Evolutionary conservation across 2,113 vertebrate genomes (phyloP), one percentile per base, ranked within the genome.

Genomic region (Callaeas wilsoni): DNA sequence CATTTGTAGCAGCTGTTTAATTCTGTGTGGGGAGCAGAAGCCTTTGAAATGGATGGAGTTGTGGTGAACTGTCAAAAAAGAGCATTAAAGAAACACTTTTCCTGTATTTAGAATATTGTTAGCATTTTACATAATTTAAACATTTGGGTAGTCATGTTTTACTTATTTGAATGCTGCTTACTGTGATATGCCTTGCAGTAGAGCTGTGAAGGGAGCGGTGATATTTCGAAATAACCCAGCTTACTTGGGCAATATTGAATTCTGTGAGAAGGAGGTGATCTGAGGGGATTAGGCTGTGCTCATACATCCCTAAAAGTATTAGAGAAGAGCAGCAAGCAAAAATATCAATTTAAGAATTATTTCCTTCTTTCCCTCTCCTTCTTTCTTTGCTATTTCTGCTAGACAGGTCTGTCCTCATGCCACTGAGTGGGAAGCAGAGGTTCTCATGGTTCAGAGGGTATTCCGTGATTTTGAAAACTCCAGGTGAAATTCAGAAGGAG

Each of bases 31-130:
- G 85, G 88, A 96, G 73, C 33, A 94, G 68, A 95, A 95, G 76
- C 88, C 83, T 96, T 97, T 97, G 96, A 96, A 95, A 95, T 88
- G 44, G 75, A 83, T 94, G 63, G 39, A 83, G 55, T 96, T 92
- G 42, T 93, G 88, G 76, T 94, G 88, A 88, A 88, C 79, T 81
- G 85, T 92, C 79, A 92, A 68, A 86, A 80, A 90, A 49, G n/a
- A 94, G 59, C 47, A 74, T 88, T 95, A 89, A 95, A 94, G 84
- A 88, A 91, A 80, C 85, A 81, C 67, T 83, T 92, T 91, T 88
- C 71, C 64, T 86, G 59, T 88, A 44, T 95, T 94, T 95, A 90
- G 88, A 90, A 93, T 96, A 81, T 27, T 95, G 88, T 86, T 93
- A 84, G 71, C 52, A 86, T 90, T 93, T 95, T 95, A 57, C 76